Evolutionary conservation across 64 coral and sea anemone genomes (phyloP).

Genomic region (Trachythela sp.): DNA sequence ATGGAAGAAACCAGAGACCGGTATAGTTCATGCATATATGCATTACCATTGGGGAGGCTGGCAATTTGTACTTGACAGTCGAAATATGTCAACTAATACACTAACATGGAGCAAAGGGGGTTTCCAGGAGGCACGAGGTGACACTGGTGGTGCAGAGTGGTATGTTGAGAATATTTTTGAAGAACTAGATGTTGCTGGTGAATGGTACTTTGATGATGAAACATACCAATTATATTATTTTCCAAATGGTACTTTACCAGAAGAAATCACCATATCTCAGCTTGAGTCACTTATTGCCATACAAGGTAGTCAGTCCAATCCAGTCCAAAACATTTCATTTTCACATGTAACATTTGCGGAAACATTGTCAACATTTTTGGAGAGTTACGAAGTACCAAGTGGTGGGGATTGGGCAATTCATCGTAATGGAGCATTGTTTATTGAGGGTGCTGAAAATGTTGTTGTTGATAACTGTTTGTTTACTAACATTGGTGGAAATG

Average conservation of each 20-base stretch:
- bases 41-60: slow-evolving; percentile 20
- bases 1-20: not conserved
- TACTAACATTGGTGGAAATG: slow-evolving; percentile 10
- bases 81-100: not conserved
- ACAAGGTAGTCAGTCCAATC: not conserved
- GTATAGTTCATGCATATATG: slow-evolving; percentile 6
- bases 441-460: not conserved
- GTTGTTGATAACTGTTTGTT: not conserved
- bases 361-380: slow-evolving; percentile 15
- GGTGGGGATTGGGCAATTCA: slow-evolving; percentile 20
- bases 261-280: slow-evolving; percentile 13
- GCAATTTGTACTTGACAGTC: not conserved
- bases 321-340: not conserved
- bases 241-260: not conserved
- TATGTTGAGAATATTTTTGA: slow-evolving; percentile 19
- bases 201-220: slow-evolving; percentile 23
- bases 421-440: slow-evolving; percentile 10
- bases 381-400: slow-evolving; percentile 5
- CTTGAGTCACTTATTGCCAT: not conserved
- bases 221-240: slow-evolving; percentile 4
- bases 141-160: slow-evolving; percentile 9
- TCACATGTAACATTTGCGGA: not conserved
- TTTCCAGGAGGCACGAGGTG: slow-evolving; percentile 7
- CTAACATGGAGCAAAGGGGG: slow-evolving; percentile 12
- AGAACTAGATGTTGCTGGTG: slow-evolving; percentile 1